Percentiles rank a stretch among this genome's conserved stretches.
phyloP scores from a whole-genome alignment of 2,888 invertebrate species.

The Pyrrhia umbra region DNA sequence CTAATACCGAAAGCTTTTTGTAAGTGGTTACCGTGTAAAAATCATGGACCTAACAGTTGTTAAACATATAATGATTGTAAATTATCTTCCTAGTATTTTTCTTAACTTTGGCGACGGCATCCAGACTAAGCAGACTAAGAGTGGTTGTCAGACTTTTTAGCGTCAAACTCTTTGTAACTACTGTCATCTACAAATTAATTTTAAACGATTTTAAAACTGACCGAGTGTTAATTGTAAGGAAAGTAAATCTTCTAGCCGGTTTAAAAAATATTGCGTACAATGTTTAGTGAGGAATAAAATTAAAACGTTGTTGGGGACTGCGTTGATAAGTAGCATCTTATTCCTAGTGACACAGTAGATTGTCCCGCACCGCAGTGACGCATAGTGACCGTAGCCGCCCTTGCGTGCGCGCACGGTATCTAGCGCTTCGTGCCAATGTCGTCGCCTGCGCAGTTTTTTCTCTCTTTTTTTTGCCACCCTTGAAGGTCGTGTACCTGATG shows the following conservation, averaged over 20 bases:
- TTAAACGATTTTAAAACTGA: too few species aligned
- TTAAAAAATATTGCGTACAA: neutral
- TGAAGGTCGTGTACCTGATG: conserved; percentile 84
- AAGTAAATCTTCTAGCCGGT: conserved; percentile 14
- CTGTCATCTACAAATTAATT: too few species aligned
- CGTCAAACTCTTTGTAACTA: too few species aligned
- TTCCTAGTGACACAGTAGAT: conserved; percentile 38
- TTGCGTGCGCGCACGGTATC: conserved; percentile 84
- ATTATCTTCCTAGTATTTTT: neutral
- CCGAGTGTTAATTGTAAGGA: conserved; percentile 3
- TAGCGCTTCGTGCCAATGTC: conserved; percentile 86
- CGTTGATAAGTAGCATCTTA: conserved; percentile 18
- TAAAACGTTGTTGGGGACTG: conserved; percentile 19
- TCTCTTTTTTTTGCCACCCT: conserved; percentile 81
- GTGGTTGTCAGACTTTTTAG: too few species aligned
- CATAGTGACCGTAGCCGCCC: conserved; percentile 73
- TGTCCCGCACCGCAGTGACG: conserved; percentile 63
- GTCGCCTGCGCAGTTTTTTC: conserved; percentile 74
- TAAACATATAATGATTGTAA: neutral
- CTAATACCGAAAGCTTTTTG: neutral
- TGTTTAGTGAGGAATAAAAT: conserved; percentile 1
- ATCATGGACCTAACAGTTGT: neutral
- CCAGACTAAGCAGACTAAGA: too few species aligned
- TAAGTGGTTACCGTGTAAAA: neutral
- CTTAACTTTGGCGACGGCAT: neutral